A percentile compares a stretch with the other conserved stretches of the same genome.
Conservation (phyloP, 2,888 invertebrate species). For the Gibbula magus region DNA sequence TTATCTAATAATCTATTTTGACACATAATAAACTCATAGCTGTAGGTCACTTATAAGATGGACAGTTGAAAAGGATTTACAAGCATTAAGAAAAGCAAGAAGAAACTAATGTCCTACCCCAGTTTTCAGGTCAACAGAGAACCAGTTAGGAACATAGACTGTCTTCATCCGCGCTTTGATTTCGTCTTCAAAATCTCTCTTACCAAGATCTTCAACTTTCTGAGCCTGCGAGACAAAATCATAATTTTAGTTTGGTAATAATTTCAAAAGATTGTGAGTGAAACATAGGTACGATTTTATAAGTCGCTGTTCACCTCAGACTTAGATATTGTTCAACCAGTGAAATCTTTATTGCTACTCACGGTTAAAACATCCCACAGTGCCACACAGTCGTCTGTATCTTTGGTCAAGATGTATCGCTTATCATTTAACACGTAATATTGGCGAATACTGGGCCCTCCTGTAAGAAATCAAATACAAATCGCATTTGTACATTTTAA, state of each 20-base stretch:
- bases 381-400: conserved; percentile 91
- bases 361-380: conserved; percentile 95
- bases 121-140: conserved; percentile 98
- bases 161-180: conserved; percentile 92
- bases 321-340: too few species aligned
- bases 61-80: too few species aligned
- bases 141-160: conserved; percentile 99
- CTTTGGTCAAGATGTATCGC: conserved; percentile 95
- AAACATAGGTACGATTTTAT: too few species aligned
- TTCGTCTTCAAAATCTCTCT: conserved; percentile 92
- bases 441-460: conserved; percentile 95
- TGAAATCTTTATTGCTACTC: conserved; percentile 49
- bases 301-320: too few species aligned
- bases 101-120: conserved; percentile 81
- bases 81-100: background rate
- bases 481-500: background rate
- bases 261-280: too few species aligned
- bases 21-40: too few species aligned
- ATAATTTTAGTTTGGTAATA: too few species aligned
- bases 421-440: conserved; percentile 96
- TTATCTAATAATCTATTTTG: too few species aligned
- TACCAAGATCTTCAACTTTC: conserved; percentile 92
- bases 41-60: too few species aligned
- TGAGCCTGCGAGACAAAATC: conserved; percentile 77
- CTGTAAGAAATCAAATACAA: conserved; percentile 73